Evolutionary conservation across 1,140 invertebrate genomes (phyloP).

Genomic region (Reticulitermes speratus): DNA sequence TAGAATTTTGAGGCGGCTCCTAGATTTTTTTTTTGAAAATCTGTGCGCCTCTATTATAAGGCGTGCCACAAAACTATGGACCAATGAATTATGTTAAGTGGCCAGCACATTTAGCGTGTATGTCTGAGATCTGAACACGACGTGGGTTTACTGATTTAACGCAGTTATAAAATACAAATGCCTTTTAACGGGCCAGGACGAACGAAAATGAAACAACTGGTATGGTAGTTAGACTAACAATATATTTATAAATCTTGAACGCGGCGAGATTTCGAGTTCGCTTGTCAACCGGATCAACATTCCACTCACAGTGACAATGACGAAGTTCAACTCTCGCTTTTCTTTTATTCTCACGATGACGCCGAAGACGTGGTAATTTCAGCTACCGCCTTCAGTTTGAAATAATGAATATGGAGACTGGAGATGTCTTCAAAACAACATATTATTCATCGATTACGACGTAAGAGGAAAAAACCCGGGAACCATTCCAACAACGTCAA

Average conservation of each 20-base stretch:
- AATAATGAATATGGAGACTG: slow-evolving; percentile 1
- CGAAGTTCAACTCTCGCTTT: background rate
- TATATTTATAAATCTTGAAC: background rate
- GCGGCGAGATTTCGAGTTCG: background rate
- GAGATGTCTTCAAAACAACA: slow-evolving; percentile 11
- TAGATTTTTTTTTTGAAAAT: no score
- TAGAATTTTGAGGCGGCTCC: no score
- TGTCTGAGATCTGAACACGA: no score
- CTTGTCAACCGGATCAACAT: slow-evolving; percentile 7
- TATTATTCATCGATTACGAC: slow-evolving; percentile 17
- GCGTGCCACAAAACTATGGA: no score
- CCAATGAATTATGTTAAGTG: no score
- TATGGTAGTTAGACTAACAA: background rate
- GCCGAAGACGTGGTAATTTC: background rate
- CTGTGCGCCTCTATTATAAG: no score
- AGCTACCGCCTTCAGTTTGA: background rate
- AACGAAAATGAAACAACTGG: background rate
- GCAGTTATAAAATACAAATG: no score
- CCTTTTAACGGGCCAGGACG: no score
- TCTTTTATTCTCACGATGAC: background rate
- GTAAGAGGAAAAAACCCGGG: background rate
- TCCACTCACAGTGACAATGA: background rate
- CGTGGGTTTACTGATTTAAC: no score
- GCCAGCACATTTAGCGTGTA: no score
- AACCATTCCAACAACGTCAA: slow-evolving; percentile 8